Base-by-base conservation (phyloP, 2,888 invertebrate species). In the Erannis defoliaria region DNA sequence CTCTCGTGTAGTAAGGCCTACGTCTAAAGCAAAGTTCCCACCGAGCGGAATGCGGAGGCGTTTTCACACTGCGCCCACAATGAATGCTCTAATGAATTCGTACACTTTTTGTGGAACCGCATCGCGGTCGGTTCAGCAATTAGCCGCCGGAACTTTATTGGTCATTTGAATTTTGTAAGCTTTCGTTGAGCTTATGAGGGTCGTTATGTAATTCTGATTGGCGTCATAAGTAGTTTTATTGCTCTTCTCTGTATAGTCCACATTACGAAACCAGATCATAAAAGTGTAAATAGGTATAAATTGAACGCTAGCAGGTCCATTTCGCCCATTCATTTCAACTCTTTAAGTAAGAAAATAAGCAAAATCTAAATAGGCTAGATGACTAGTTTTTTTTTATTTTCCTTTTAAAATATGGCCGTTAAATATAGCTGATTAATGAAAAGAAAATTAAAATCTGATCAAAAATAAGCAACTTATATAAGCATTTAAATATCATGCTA, bases 1-100 rank as follows among this genome's bases (percentile, higher is more conserved):
- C 53, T 45, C 63, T 43, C 26, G 3, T 58, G 1, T 35, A 42
- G 62, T 51, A 46, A 10, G 16, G 19, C 50, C 68, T 38, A 48
- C 23, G 35, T 29, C 50, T 31, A 61, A 59, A 38, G 54, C 63
- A n/a, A 3, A 60, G 74, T 80, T 81, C 81, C 75, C 81, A 81
- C 80, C 76, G 67, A 48, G 55, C 61, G 73, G 78, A 75, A 77
- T 74, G 75, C 72, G 72, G 72, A 74, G 75, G 73, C 71, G 74
- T 80, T 77, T 80, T 82, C 78, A 82, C 81, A 80, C 77, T 75
- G 68, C 61, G 60, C 68, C 70, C 68, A 71, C 78, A 81, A 82
- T 77, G 74, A 74, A 80, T 64, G 54, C 50, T 69, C 66, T 74
- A 78, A 74, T 75, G 69, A 79, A 80, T 77, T 65, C 66, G 57